These are phyloP conservation scores for Limnephilus auricula DNA, from an alignment of 2,888 invertebrate genomes.

Conservation along the genomic window DNA sequence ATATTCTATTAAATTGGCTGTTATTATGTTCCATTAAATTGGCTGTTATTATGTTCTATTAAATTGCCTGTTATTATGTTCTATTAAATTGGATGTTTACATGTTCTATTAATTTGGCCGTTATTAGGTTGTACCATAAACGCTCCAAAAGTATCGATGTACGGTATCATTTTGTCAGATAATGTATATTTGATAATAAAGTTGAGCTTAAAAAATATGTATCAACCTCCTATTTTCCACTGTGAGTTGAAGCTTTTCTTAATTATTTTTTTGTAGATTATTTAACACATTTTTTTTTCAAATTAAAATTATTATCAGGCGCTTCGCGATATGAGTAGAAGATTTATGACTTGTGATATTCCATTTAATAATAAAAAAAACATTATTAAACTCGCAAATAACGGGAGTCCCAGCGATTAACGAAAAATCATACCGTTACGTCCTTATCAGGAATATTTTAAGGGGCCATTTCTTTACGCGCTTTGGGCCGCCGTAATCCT, in stretches of 20 bases:
- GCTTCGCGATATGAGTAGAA: neutral
- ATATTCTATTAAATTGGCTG: too few species aligned
- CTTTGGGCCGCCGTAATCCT: slow-evolving; percentile 3
- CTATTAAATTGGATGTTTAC: too few species aligned
- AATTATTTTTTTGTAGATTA: neutral
- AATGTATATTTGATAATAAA: too few species aligned
- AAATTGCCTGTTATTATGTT: too few species aligned
- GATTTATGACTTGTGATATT: slow-evolving; percentile 22
- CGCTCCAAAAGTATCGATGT: too few species aligned
- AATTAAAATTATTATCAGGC: neutral
- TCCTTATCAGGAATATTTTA: slow-evolving; percentile 31
- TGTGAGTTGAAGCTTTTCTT: neutral
- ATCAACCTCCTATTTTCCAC: too few species aligned
- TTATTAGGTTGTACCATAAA: too few species aligned
- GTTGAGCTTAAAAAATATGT: too few species aligned
- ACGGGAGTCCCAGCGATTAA: slow-evolving; percentile 19
- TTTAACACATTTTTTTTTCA: neutral
- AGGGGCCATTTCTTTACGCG: neutral
- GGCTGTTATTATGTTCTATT: too few species aligned
- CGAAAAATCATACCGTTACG: neutral
- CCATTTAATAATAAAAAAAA: slow-evolving; percentile 10
- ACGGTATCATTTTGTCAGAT: too few species aligned
- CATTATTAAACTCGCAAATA: neutral
- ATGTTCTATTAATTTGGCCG: too few species aligned
- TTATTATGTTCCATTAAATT: too few species aligned